phyloP scores from a whole-genome alignment of 1,140 invertebrate species.

The Diabrotica undecimpunctata region DNA sequence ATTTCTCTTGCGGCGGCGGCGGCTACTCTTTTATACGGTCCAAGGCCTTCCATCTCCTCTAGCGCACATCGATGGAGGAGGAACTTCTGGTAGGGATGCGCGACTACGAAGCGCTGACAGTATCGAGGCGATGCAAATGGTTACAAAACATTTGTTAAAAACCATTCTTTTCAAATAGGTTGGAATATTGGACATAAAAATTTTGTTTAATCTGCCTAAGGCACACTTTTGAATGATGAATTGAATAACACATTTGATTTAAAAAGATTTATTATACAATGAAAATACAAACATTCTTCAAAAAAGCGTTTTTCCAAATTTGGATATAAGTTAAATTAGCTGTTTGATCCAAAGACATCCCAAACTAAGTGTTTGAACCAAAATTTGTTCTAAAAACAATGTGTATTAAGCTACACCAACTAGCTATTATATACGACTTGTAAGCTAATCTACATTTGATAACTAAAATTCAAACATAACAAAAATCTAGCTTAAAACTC shows the following conservation, averaged over 20 bases:
- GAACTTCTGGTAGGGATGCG: too few species aligned
- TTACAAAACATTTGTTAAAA: too few species aligned
- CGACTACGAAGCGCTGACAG: too few species aligned
- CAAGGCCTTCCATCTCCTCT: too few species aligned
- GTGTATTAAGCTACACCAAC: neutral
- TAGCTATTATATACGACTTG: neutral
- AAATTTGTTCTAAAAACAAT: neutral
- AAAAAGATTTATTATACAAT: constrained; percentile 27
- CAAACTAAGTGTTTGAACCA: neutral
- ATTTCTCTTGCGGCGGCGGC: too few species aligned
- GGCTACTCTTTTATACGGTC: too few species aligned
- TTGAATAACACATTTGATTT: neutral
- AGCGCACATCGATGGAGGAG: too few species aligned
- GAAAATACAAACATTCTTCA: constrained; percentile 22
- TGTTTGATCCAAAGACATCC: neutral
- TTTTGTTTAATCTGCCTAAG: too few species aligned
- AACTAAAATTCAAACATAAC: constrained; percentile 9
- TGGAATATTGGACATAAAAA: too few species aligned
- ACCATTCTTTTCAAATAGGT: too few species aligned
- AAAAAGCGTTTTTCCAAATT: constrained; percentile 15
- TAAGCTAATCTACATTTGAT: neutral
- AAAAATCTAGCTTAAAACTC: neutral
- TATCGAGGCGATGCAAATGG: too few species aligned
- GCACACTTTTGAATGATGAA: too few species aligned
- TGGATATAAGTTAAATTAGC: constrained; percentile 3